Evolutionary conservation across 1,140 invertebrate species (phyloP), one percentile per base, ranked within the genome.

Genomic region (Drosophila sproati): DNA sequence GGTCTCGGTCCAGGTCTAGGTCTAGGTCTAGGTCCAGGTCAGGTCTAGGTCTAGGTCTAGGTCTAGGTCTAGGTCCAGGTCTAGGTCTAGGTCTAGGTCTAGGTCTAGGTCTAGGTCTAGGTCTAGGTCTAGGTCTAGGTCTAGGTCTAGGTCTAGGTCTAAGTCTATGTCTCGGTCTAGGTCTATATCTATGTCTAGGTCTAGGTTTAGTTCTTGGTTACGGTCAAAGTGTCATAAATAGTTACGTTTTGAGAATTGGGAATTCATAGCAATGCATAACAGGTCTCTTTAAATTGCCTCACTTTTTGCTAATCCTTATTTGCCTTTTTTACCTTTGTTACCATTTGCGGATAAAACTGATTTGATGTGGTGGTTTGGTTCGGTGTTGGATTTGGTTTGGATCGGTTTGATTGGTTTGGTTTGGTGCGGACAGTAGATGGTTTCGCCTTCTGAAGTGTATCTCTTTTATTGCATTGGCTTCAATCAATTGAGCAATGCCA

Each of bases 321-420:
- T 74, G 57, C 50, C 54, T 70, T 80, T 78, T 56, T 72, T 77
- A 61, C 72, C 70, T 72, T 73, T 78, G 63, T 64, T 77, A 76
- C 76, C 79, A 76, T 82, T 77, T 78, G 82, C 55, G 72, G 20
- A 20, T 20, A 75, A 68, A 78, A 86, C 82, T 87, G 79, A 82
- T 86, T 86, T 87, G 82, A 79, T 68, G 87, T 87, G 76, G 82
- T 76, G 82, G 82, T 72, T 86, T 87, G 82, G 82, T 72, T 72
- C 41, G 32, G 45, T 77, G 52, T 55, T 20, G 20, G 29, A 52
- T 60, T 77, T 45, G 10, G 12, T 64, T 59, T 29, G 7, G 51
- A 12, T 51, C n/a, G 20, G 34, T 50, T 50, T 8, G 20, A 20
- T 50, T n/a, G 55, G 45, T 52, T 59, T 43, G 4, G 35, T 29